Evolutionary conservation across 2,113 vertebrate genomes (phyloP), one percentile per base, ranked within the genome.

Genomic region (Ancistrus triradiatus): DNA sequence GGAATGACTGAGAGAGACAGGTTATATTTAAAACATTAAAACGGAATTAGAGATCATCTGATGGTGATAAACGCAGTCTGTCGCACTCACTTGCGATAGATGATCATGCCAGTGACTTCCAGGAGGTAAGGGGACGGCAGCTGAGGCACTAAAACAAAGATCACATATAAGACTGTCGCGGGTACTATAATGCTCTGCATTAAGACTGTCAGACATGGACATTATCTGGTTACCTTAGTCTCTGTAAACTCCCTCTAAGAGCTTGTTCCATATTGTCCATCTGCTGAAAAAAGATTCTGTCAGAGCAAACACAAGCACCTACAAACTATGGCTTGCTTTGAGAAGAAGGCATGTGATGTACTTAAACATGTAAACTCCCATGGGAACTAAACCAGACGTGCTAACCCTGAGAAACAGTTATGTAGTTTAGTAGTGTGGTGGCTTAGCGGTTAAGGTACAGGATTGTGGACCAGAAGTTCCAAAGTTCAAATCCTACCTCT

Each of bases 231-330:
- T 76, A 89, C 87, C 82, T 85, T 3, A 79, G 66, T 77, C 84
- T 81, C 38, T 81, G 84, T 25, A 82, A 71, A 73, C 70, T 82
- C 4, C 79, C 84, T 70, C 83, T 80, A 24, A 84, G 79, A 6
- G 38, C 67, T 52, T 67, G 72, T 57, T 88, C 88, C 76, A 86
- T 83, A 47, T 55, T 82, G 61, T 88, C 86, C 47, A 85, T 86
- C 87, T 90, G 56, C 59, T 49, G 25, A 0, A 47, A 75, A 71
- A 78, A 56, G 78, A 50, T 7, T 3, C 6, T 59, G 19, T 27
- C 49, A 62, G 55, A 42, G 42, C 31, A 42, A 61, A 48, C 11
- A 63, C 38, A 14, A 14, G 8, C 2, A 6, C 15, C 25, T n/a
- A 5, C 7, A 57, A 56, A 24, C 13, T 38, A 40, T 11, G 38